Percentiles rank a stretch among this genome's conserved stretches.
Evolutionary conservation across 2,113 vertebrate genomes (phyloP).

Genomic region (Chlamydotis undulata): DNA sequence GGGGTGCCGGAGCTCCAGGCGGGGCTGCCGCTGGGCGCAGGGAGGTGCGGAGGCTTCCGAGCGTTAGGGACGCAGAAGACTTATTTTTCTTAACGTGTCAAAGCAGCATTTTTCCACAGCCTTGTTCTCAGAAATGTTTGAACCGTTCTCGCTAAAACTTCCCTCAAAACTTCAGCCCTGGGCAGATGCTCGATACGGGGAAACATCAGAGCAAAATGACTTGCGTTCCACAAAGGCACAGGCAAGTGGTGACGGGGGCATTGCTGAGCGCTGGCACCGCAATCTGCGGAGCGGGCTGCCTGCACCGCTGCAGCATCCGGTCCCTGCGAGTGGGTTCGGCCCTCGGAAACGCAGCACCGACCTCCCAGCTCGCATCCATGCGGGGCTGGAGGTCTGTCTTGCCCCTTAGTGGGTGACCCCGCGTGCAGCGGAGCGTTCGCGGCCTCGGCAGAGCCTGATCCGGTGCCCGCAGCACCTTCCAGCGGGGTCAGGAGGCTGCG

Average conservation of each 20-base stretch:
- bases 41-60: not conserved
- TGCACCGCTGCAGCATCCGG: not conserved
- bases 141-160: slow-evolving; percentile 19
- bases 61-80: not conserved
- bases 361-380: not conserved
- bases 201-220: not conserved
- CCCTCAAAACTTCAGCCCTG: slow-evolving; percentile 20
- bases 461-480: accelerated
- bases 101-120: not conserved
- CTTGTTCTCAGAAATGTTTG: slow-evolving; percentile 9
- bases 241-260: not conserved
- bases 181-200: not conserved
- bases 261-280: not conserved
- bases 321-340: accelerated
- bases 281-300: not conserved
- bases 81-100: not conserved
- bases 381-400: not conserved
- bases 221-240: not conserved
- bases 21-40: accelerated
- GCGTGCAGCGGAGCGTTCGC: accelerated
- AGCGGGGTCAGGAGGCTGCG: not conserved
- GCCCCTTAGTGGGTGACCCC: not conserved
- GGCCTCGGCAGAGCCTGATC: not conserved
- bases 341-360: not conserved
- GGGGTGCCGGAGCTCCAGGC: not conserved